Base-by-base conservation (phyloP, 1,140 invertebrate species). In the Diorhabda elongata region DNA sequence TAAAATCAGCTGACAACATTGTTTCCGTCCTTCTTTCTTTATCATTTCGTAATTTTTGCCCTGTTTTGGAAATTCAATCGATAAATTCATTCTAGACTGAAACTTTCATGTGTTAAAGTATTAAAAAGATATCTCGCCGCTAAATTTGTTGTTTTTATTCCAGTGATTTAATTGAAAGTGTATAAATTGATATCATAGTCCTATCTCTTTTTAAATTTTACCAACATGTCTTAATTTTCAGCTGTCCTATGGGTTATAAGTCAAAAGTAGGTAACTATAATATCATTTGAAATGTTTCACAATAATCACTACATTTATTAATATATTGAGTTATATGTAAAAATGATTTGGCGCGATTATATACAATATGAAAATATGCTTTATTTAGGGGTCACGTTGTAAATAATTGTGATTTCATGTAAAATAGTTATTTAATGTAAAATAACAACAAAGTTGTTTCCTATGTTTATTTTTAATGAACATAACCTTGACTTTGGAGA, bases 341-440 rank as follows among this genome's bases (percentile, higher is more conserved):
- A 78, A 80, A 80, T 79, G 80, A 79, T 84, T 86, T 86, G 85
- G 85, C 84, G 85, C 85, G 85, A 86, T 85, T 83, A 84, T 84
- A 52, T 83, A 85, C 84, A 84, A 85, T 83, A 52, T n/a, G 6
- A 78, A 80, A 80, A 79, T 73, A 42, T 59, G 58, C 47, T 70
- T 58, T 79, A 76, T 52, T 4, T 74, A 43, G 2, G 78, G 76
- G 79, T 85, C 85, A 86, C 84, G 26, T 26, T 26, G 26, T 26
- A 26, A 26, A 26, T 26, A 26, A 1, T 26, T 1, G 84, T 86
- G 84, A 85, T 78, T 75, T 69, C 74, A 67, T 73, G 47, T n/a
- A 52, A 52, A 52, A 52, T n/a, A 52, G 6, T 3, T 52, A n/a
- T 52, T 52, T 52, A 26, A 26, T 26, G 26, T 26, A 26, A 26